Percentiles rank a stretch among this genome's conserved stretches.
Conservation (phyloP, 2,888 invertebrate species). For the Tetrapedia diversipes region DNA sequence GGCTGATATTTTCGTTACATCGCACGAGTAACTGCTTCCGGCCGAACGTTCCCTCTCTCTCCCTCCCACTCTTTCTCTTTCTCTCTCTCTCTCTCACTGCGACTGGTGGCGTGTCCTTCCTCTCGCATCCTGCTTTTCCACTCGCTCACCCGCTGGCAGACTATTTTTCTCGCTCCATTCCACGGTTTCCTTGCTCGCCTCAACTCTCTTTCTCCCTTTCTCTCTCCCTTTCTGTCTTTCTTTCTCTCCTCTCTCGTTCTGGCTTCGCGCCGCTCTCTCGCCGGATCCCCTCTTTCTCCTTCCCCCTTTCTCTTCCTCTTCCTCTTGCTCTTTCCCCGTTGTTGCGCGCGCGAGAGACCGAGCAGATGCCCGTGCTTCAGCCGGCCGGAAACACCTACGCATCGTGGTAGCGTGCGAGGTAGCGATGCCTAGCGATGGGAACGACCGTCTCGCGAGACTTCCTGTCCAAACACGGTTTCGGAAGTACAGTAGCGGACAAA, state of each 20-base stretch:
- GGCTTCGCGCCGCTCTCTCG: background rate
- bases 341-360: conserved; percentile 39
- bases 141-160: conserved; percentile 45
- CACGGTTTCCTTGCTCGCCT: conserved; percentile 42
- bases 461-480: background rate
- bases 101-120: conserved; percentile 53
- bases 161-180: conserved; percentile 64
- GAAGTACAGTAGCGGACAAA: no score
- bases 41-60: conserved; percentile 72
- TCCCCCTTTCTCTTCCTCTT: conserved; percentile 12
- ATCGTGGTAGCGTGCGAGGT: conserved; percentile 65
- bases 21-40: conserved; percentile 82
- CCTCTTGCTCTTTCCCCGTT: conserved; percentile 14
- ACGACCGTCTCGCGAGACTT: conserved; percentile 48
- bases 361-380: conserved; percentile 67
- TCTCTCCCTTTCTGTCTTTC: conserved; percentile 50
- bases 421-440: conserved; percentile 58
- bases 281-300: background rate
- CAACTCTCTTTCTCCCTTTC: conserved; percentile 34
- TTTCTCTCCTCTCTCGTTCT: conserved; percentile 32
- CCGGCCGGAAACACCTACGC: conserved; percentile 79
- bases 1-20: conserved; percentile 81
- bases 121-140: conserved; percentile 44
- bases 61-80: conserved; percentile 32
- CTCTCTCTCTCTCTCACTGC: conserved; percentile 12